Base-by-base conservation (phyloP, 2,888 invertebrate species). In the Hypomecis punctinalis region DNA sequence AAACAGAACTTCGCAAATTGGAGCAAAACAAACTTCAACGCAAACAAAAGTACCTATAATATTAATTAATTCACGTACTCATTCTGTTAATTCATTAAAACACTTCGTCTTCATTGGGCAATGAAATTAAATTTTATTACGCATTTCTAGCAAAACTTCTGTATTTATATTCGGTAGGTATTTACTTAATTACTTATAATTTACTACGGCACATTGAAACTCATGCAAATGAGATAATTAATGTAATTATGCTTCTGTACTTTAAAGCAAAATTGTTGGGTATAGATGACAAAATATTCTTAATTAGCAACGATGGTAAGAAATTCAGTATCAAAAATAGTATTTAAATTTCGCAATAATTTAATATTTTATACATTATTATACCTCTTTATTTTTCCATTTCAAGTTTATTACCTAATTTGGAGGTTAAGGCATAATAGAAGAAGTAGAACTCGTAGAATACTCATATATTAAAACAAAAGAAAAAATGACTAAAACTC, bases 91-190 rank as follows among this genome's bases (percentile, higher is more conserved):
- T 53, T 33, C 40, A n/a, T 42, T 52, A 8, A 35, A 42, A 35
- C n/a, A 35, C 33, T 42, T 53, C 40, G 33, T 42, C n/a, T 42
- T 43, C 33, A 53, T 52, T 23, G 40, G 6, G 35, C 33, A 33
- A 53, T 42, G 23, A 53, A 53, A 53, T 53, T 42, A 53, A 53
- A 42, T 53, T 49, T n/a, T 49, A 49, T 49, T 49, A 49, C 49
- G 11, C 42, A 57, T 57, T 57, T n/a, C 13, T 35, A 48, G 11
- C 57, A 48, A 37, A n/a, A 49, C 7, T 45, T 49, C 5, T 5
- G 49, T 49, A 37, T 37, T 37, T 11, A 49, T 2, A 11, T 37
- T 37, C 42, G n/a, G 40, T 43, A 42, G 42, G 53, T 42, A 39
- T 42, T 53, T 42, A 23, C 43, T 7, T 11, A 49, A 49, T 11